Base-by-base conservation (phyloP, 2,113 vertebrate genomes). In the Tachuris rubrigastra region DNA sequence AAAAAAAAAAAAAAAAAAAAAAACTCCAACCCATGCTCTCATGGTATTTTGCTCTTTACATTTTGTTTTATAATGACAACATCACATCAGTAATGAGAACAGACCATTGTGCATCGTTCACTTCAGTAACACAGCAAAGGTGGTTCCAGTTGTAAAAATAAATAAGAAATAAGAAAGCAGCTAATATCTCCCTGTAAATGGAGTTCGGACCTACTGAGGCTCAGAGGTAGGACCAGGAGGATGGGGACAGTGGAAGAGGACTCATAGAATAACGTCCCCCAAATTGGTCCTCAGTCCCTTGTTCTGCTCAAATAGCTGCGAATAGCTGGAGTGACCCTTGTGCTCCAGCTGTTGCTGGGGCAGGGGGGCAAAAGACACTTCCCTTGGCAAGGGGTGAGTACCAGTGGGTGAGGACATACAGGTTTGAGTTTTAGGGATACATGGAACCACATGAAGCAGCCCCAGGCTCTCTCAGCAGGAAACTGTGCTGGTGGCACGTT, bases 81-180 rank as follows among this genome's bases (percentile, higher is more conserved):
- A 35, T 90, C 75, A 42, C 8, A 5, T 76, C 23, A 35, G 20
- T 9, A 71, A 85, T 44, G 80, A 93, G 91, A 96, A 93, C 0
- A 22, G 93, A 71, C 66, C 82, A 4, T 53, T 74, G 83, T 74
- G 91, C 55, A 19, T 90, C 10, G 1, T 94, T 93, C 65, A 14
- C 85, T 59, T 83, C 75, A 44, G 75, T 86, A 76, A 85, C 85
- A 88, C 83, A 86, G 84, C 28, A 4, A 96, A 96, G 93, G 66
- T 93, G 90, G 92, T 94, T 98, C 97, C 97, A 88, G 95, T 94
- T 95, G 90, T 96, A 95, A 96, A 91, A 97, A 97, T 93, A 98
- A 98, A 97, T 96, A 98, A 97, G 93, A 97, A 97, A 97, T 97
- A 97, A 90, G 73, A 84, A 94, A 97, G 84, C 60, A 89, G 76